Conservation (phyloP, 30 jellyfish, hydroid and myxozoan genomes). For the Pelagia noctiluca region DNA sequence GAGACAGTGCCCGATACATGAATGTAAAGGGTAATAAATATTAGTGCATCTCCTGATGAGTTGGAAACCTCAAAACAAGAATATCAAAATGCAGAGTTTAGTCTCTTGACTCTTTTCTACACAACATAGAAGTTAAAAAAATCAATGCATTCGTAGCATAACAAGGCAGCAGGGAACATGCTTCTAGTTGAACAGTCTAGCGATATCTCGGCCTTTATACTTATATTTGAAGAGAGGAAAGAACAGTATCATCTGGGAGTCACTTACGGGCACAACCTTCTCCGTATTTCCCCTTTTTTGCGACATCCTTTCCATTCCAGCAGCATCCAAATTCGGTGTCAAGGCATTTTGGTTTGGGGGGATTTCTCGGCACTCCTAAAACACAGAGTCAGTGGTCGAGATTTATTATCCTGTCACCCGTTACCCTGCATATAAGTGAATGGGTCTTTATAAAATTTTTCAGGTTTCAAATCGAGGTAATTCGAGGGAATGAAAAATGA, state of each 20-base stretch:
- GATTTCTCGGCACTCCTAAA: constrained; percentile 48
- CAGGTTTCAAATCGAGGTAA: too few relatives aligned
- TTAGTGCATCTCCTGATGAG: background rate
- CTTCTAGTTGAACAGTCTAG: too few relatives aligned
- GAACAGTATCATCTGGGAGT: background rate
- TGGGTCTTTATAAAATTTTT: too few relatives aligned
- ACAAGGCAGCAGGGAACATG: too few relatives aligned
- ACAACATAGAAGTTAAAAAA: background rate
- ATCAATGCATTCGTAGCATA: too few relatives aligned
- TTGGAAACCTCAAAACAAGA: background rate
- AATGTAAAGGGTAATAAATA: background rate
- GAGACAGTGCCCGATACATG: background rate
- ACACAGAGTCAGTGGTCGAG: background rate
- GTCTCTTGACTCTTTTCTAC: too few relatives aligned
- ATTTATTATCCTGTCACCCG: too few relatives aligned
- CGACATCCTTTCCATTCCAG: constrained; percentile 61
- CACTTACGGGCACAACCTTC: constrained; percentile 61
- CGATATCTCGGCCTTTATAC: background rate
- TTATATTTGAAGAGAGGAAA: background rate
- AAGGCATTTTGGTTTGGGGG: constrained; percentile 53
- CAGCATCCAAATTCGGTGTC: constrained; percentile 67
- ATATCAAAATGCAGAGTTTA: background rate
- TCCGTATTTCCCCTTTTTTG: constrained; percentile 59
- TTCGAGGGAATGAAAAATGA: too few relatives aligned
- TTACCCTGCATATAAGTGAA: too few relatives aligned